Evolutionary conservation across 37 sponge, comb jelly and placozoan genomes (phyloP).

Genomic region (Ephydatia muelleri): DNA sequence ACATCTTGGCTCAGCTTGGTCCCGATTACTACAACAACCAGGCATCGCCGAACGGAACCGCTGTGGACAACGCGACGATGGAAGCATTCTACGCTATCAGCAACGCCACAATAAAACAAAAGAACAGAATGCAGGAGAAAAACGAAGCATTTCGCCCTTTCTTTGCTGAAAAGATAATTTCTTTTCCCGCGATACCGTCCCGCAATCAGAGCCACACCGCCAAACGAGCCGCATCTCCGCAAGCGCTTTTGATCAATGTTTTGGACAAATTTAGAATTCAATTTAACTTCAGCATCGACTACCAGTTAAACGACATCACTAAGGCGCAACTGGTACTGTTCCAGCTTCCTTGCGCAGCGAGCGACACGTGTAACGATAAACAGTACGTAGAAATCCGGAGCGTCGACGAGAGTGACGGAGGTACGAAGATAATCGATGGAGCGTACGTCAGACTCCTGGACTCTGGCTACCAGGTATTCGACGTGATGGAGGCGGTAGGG

Average conservation of each 20-base stretch:
- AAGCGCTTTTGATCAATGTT: conserved; percentile 1
- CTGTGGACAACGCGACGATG: not conserved
- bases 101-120: not conserved
- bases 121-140: not conserved
- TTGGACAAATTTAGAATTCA: conserved; percentile 14
- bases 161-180: not conserved
- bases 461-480: conserved; percentile 38
- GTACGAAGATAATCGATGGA: conserved; percentile 10
- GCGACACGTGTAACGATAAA: not conserved
- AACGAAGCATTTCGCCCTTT: not conserved
- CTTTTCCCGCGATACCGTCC: not conserved
- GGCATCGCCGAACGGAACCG: not conserved
- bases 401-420: conserved; percentile 9
- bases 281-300: conserved; percentile 18
- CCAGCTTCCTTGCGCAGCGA: conserved; percentile 30
- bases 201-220: not conserved
- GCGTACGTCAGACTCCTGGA: conserved; percentile 3
- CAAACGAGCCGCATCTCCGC: not conserved
- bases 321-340: conserved; percentile 57
- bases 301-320: conserved; percentile 2
- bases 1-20: conserved; percentile 12
- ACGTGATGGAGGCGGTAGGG: conserved; percentile 32
- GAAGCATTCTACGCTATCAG: not conserved
- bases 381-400: conserved; percentile 53
- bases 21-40: not conserved